Evolutionary conservation across 2,888 invertebrate species (phyloP), one percentile per base, ranked within the genome.

Genomic region (Hyposoter didymator): DNA sequence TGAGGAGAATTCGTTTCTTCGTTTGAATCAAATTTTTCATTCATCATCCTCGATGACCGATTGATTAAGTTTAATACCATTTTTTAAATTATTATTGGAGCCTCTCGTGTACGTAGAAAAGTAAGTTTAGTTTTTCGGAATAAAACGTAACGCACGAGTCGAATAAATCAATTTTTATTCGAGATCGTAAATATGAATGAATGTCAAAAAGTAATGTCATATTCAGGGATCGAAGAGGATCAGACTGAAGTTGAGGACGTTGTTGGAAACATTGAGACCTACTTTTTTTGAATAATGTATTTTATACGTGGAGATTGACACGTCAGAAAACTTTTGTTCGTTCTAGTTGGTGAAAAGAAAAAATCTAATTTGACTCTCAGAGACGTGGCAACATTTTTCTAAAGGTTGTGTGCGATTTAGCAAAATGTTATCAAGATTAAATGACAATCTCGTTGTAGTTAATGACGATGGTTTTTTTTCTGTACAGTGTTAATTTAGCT

Each of bases 281-380:
- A 82, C 73, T 14, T 28, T 17, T 39, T 35, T 70, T 39, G 39
- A 69, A 70, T 22, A 43, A 7, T 83, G 84, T 79, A 83, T 78
- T 85, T 87, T 86, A 87, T 82, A 87, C 86, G 80, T 82, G 17
- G 17, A 86, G 84, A 86, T 84, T 87, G 83, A 85, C 85, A 85
- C 84, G 85, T 86, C 82, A 82, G n/a, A 86, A 82, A 87, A 75
- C 59, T 39, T 84, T 81, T 12, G 69, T 73, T 78, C 22, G 62
- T 64, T 47, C 69, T 39, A 10, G 22, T 67, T 49, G 64, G 19
- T 35, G 47, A 70, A 47, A 14, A 8, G 10, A 70, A 19, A 45
- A 74, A 64, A 45, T n/a, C n/a, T 59, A 64, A 47, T n/a, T 74
- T 17, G 64, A 62, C 78, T 70, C 78, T 28, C 28, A 28, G 28